phyloP scores from a whole-genome alignment of 1,140 invertebrate species.

The Nylanderia fulva region DNA sequence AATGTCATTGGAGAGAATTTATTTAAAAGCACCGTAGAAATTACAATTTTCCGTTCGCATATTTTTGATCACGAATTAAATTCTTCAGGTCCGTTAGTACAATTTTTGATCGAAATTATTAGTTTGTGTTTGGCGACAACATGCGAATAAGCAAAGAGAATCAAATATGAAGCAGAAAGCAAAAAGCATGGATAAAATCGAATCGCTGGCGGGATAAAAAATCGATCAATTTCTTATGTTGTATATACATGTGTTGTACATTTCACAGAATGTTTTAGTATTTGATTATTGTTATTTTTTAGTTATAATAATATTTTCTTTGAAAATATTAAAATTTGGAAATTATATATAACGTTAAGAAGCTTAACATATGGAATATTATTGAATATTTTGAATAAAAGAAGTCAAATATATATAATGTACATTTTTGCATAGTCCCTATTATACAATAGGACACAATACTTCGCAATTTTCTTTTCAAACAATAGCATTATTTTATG shows the following conservation, averaged over 20 bases:
- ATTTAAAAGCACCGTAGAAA: constrained; percentile 14
- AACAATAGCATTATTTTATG: too few species aligned
- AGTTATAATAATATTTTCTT: neutral
- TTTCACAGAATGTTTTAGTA: neutral
- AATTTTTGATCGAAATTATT: constrained; percentile 25
- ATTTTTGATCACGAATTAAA: constrained; percentile 22
- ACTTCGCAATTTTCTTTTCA: too few species aligned
- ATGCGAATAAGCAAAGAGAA: constrained; percentile 23
- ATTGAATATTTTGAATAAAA: neutral
- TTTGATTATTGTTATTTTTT: constrained; percentile 4
- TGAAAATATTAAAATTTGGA: neutral
- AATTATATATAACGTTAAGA: neutral
- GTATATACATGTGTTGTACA: neutral
- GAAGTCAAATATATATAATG: neutral
- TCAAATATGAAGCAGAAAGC: constrained; percentile 19
- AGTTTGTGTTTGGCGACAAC: neutral
- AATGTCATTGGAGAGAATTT: constrained; percentile 25
- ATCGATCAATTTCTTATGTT: constrained; percentile 19
- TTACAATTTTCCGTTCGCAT: constrained; percentile 6
- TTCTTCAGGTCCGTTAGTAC: constrained; percentile 29
- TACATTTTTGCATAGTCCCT: neutral
- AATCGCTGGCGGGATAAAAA: neutral
- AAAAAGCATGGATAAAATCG: neutral
- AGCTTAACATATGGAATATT: too few species aligned
- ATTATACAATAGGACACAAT: too few species aligned